Base-by-base conservation (phyloP, 2,888 invertebrate genomes). In the Cantharis rustica region DNA sequence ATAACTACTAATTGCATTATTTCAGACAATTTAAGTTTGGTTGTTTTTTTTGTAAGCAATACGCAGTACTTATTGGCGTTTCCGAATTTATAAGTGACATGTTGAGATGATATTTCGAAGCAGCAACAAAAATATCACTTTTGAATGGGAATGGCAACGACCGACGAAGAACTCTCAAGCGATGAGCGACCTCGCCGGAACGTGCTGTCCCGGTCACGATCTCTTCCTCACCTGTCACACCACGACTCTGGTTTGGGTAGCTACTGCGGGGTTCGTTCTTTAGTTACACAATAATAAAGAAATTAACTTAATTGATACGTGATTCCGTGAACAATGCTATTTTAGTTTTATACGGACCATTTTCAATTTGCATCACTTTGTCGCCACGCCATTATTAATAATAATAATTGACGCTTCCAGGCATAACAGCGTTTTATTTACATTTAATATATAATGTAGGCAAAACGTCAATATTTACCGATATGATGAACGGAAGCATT, bases 201-300 rank as follows among this genome's bases (percentile, higher is more conserved):
- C 80, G 84, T 90, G 86, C 91, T 93, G 81, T 91, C 92, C 87
- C 91, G 93, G 85, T 93, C 93, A 85, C 89, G 92, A 83, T 93
- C 93, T 72, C 88, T 93, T 83, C 93, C 94, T 79, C 92, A 93
- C 82, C 89, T 93, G 75, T 91, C 91, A 10, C 90, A 90, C 79
- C 88, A 88, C 81, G 91, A 91, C 83, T 90, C 91, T 76, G 90
- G 91, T 15, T 84, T 89, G 76, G 87, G 88, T 26, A 88, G 88
- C 81, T 88, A 85, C 80, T 88, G 86, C 82, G 88, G 88, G 87
- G 88, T 88, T 83, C 79, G 82, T 81, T 71, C 72, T 72, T 73
- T 72, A 15, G 16, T 26, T 27, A 26, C 27, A 10, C 16, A 20
- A 68, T 64, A 64, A 17, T 64, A 64, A 64, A 64, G 16, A 17